phyloP scores from a whole-genome alignment of 2,797 vertebrate species.

The Florisuga fusca region DNA sequence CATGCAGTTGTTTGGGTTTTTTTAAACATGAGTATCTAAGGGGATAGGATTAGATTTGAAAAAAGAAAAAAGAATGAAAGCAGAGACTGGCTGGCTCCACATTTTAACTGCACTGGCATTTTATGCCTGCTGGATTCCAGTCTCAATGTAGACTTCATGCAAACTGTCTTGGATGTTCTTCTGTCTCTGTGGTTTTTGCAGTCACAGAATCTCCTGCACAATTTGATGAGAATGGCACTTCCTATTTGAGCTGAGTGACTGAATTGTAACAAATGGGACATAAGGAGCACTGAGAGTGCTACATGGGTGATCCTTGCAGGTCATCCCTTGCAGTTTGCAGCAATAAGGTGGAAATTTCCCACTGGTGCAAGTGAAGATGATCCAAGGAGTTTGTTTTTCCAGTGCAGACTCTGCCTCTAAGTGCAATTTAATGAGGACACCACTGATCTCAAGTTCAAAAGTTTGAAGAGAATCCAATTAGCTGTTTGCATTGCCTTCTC shows the following conservation, averaged over 20 bases:
- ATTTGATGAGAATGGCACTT: slow-evolving; percentile 29
- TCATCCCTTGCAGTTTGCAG: neutral
- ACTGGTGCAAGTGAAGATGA: neutral
- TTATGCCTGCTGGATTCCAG: slow-evolving; percentile 30
- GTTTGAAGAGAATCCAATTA: neutral
- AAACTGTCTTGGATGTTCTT: slow-evolving; percentile 22
- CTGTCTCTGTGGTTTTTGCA: neutral
- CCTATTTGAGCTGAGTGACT: slow-evolving; percentile 26
- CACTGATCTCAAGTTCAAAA: neutral
- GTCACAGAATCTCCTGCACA: slow-evolving; percentile 8
- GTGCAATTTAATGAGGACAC: neutral
- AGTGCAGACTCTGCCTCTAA: neutral
- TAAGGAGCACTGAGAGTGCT: neutral
- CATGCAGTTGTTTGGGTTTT: neutral
- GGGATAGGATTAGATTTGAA: neutral
- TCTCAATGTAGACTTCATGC: slow-evolving; percentile 1
- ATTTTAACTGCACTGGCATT: slow-evolving; percentile 1
- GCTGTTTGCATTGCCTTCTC: neutral
- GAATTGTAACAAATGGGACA: slow-evolving; percentile 16
- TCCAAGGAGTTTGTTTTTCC: neutral
- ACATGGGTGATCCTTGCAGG: neutral
- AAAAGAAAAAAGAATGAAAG: neutral
- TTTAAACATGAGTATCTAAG: neutral
- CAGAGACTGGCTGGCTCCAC: neutral
- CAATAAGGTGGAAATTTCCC: neutral